Conservation (phyloP, 2,113 vertebrate genomes). For the Scolopax mira region DNA sequence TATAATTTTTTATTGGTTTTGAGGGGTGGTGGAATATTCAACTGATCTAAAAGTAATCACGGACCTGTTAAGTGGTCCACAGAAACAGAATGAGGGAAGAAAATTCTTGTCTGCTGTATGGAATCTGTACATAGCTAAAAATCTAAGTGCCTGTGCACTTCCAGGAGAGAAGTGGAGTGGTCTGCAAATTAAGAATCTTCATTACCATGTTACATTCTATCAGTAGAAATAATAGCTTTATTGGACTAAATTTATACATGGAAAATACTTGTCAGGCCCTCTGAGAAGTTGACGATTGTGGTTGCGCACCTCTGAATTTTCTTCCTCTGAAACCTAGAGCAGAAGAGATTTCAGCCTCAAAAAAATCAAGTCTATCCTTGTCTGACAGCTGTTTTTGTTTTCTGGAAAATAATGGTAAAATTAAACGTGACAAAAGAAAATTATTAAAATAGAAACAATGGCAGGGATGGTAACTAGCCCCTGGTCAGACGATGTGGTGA, state of each 20-base stretch:
- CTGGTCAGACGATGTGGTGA: background rate
- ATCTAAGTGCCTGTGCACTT: background rate
- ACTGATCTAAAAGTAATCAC: background rate
- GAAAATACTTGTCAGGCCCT: background rate
- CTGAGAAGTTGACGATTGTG: background rate
- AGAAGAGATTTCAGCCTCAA: background rate
- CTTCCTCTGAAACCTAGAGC: background rate
- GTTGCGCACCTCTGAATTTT: background rate
- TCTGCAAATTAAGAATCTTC: background rate
- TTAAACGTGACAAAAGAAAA: background rate
- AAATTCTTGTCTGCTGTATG: background rate
- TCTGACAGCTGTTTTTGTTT: background rate
- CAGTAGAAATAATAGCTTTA: background rate
- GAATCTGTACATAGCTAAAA: background rate
- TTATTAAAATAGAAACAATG: background rate
- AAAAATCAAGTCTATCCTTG: background rate
- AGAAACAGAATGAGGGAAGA: background rate
- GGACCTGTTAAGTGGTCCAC: background rate
- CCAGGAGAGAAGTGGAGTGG: background rate
- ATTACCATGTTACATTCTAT: background rate
- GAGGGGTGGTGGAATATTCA: background rate
- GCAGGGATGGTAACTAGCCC: background rate
- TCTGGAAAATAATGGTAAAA: background rate
- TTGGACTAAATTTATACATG: background rate
- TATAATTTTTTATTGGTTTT: background rate